phyloP scores from a whole-genome alignment of 1,140 invertebrate genomes.

The Ips nitidus region DNA sequence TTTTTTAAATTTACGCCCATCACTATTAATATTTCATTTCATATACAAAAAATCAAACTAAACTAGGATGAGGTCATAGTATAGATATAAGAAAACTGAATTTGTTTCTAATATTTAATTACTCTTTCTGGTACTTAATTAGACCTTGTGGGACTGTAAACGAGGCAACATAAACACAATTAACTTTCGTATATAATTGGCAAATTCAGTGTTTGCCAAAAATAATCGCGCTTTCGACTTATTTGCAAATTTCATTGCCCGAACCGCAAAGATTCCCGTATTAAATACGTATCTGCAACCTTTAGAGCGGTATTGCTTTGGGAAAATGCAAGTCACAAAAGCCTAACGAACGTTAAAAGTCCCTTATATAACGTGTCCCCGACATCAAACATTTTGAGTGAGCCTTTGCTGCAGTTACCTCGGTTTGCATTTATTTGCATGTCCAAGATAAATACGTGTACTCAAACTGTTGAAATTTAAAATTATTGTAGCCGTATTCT shows the following conservation, averaged over 20 bases:
- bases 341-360: too few relatives aligned
- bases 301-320: too few relatives aligned
- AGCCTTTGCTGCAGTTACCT: background rate
- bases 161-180: conserved; percentile 7
- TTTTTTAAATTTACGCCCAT: too few relatives aligned
- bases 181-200: conserved; percentile 6
- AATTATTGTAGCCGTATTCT: background rate
- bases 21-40: too few relatives aligned
- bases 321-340: background rate
- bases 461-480: background rate
- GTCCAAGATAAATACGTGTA: background rate
- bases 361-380: background rate
- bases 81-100: too few relatives aligned
- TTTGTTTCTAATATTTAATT: too few relatives aligned
- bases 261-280: too few relatives aligned
- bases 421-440: background rate
- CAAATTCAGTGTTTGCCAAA: background rate
- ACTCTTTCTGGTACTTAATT: background rate
- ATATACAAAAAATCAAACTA: too few relatives aligned
- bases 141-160: conserved; percentile 7
- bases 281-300: too few relatives aligned
- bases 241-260: too few relatives aligned
- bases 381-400: background rate
- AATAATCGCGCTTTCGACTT: too few relatives aligned
- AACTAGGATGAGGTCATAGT: too few relatives aligned